A percentile compares a stretch with the other conserved stretches of the same genome.
Conservation (phyloP, 92 coral and sea anemone species). For the Zoanthus sansibaricus region DNA sequence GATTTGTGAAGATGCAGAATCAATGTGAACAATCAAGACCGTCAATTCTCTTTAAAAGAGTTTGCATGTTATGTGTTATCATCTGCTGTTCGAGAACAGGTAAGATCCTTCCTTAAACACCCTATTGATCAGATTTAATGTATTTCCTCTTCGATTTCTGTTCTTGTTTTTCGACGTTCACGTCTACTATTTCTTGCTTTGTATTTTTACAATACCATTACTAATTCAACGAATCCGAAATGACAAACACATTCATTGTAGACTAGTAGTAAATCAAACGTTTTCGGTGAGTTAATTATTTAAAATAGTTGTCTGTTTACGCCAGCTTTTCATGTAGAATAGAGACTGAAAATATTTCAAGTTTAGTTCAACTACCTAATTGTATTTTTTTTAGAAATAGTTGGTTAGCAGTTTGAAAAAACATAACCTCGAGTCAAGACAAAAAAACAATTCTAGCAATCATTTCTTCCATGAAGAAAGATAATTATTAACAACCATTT, state of each 20-base stretch:
- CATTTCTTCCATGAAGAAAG: no score
- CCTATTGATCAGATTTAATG: not conserved
- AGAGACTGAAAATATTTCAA: no score
- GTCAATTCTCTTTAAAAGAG: not conserved
- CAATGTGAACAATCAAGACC: not conserved
- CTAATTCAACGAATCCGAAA: not conserved
- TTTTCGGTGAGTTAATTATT: not conserved
- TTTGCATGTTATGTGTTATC: not conserved
- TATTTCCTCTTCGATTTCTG: not conserved
- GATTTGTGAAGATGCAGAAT: not conserved
- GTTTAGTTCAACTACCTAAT: no score
- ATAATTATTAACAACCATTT: no score
- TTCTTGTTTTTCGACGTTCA: not conserved
- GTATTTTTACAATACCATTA: not conserved
- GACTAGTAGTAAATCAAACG: not conserved
- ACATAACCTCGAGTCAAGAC: no score
- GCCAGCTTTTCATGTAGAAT: not conserved
- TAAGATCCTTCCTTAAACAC: not conserved
- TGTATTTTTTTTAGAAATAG: no score
- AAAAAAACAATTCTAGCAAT: no score
- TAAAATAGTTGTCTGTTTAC: not conserved
- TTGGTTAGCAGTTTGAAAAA: no score
- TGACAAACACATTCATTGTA: not conserved
- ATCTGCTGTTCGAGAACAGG: slow-evolving; percentile 4
- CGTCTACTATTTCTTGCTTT: not conserved